phyloP scores from a whole-genome alignment of 2,797 vertebrate species.

The Danio aesculapii region DNA sequence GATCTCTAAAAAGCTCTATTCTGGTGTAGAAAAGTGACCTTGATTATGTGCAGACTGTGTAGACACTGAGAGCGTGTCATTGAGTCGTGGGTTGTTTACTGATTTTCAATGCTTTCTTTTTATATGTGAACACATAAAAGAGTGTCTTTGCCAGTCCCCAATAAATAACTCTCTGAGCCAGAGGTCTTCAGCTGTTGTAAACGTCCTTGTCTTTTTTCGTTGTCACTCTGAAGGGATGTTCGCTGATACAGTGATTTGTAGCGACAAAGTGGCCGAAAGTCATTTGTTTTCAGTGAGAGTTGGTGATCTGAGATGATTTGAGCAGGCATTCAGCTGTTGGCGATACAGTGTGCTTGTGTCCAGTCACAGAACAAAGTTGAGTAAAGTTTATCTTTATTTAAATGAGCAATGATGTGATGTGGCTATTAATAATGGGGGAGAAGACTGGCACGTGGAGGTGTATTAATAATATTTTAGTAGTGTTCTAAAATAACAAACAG shows the following conservation, averaged over 20 bases:
- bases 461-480: background rate
- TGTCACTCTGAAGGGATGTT: background rate
- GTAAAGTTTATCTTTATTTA: background rate
- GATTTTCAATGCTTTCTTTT: conserved; percentile 6
- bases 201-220: conserved; percentile 1
- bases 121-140: background rate
- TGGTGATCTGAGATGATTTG: background rate
- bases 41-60: background rate
- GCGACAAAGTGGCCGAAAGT: background rate
- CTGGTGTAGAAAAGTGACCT: conserved; percentile 4
- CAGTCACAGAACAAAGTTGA: background rate
- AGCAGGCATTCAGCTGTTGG: background rate
- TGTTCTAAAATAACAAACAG: background rate
- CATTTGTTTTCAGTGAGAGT: background rate
- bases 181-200: background rate
- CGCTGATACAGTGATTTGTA: conserved; percentile 6
- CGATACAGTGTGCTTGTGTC: background rate
- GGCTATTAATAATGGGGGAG: background rate
- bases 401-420: background rate
- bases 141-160: background rate
- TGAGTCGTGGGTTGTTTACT: background rate
- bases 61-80: background rate
- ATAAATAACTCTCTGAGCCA: conserved; percentile 6
- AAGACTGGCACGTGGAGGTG: background rate
- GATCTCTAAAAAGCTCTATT: background rate